Conservation (phyloP, 2,888 invertebrate genomes). For the Athalia circularis region DNA sequence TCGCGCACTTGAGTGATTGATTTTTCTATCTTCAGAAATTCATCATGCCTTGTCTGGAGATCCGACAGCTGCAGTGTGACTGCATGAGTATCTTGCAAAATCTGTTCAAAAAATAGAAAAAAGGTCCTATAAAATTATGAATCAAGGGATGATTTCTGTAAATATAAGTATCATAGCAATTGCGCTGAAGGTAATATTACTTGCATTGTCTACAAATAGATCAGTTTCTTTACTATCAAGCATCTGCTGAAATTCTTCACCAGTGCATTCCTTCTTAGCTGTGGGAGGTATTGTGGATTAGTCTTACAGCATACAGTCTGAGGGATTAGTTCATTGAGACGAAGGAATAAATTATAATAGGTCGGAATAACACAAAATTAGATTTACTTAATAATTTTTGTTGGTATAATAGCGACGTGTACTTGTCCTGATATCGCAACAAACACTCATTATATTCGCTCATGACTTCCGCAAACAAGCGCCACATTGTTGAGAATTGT, state of each 20-base stretch:
- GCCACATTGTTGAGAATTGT: slow-evolving; percentile 75
- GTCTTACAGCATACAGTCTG: no score
- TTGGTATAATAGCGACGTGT: slow-evolving; percentile 76
- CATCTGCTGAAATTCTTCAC: slow-evolving; percentile 72
- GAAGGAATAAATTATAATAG: neutral
- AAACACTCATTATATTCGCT: slow-evolving; percentile 76
- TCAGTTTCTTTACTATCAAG: slow-evolving; percentile 72
- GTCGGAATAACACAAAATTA: slow-evolving; percentile 38
- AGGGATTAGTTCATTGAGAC: neutral
- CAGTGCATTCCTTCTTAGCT: slow-evolving; percentile 67
- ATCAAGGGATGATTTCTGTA: slow-evolving; percentile 9
- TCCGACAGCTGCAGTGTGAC: slow-evolving; percentile 86
- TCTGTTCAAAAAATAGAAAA: slow-evolving; percentile 74
- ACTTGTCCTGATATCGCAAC: slow-evolving; percentile 75
- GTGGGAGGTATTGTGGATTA: neutral
- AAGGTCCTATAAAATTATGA: neutral
- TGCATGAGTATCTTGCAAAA: slow-evolving; percentile 86
- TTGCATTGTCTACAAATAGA: slow-evolving; percentile 76
- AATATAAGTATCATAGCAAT: slow-evolving; percentile 19
- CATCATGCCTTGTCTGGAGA: slow-evolving; percentile 88
- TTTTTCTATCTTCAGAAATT: slow-evolving; percentile 87
- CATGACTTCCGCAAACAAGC: slow-evolving; percentile 75
- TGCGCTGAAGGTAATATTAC: slow-evolving; percentile 50
- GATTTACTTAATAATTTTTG: slow-evolving; percentile 77
- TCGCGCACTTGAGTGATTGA: slow-evolving; percentile 86